A percentile compares a stretch with the other conserved stretches of the same genome.
Evolutionary conservation across 2,113 vertebrate genomes (phyloP).

Genomic region (Hylia prasina): DNA sequence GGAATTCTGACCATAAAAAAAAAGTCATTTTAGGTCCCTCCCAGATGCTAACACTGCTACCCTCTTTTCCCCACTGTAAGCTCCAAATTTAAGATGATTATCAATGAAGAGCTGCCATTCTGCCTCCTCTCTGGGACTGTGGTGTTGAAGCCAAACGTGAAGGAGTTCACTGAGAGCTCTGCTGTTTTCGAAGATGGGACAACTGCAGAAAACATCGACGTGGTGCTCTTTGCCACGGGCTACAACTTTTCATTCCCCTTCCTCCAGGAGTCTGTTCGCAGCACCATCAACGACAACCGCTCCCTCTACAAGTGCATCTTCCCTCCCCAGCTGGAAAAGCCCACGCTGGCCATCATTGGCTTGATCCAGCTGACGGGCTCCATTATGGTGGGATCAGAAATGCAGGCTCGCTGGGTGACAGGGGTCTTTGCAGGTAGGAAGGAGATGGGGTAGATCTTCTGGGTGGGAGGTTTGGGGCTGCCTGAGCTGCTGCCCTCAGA

Average conservation of each 20-base stretch:
- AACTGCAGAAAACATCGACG: slow-evolving; percentile 72
- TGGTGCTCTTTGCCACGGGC: slow-evolving; percentile 84
- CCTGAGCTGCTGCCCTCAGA: neutral
- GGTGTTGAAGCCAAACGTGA: slow-evolving; percentile 75
- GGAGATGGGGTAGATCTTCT: neutral
- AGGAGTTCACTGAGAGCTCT: slow-evolving; percentile 68
- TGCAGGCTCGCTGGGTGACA: slow-evolving; percentile 88
- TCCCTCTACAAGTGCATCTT: slow-evolving; percentile 81
- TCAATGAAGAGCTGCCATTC: slow-evolving; percentile 80
- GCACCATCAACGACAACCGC: slow-evolving; percentile 41
- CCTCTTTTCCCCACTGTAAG: slow-evolving; percentile 37
- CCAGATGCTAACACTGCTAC: neutral
- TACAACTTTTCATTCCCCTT: slow-evolving; percentile 75
- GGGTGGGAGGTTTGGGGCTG: neutral
- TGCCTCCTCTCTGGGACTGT: slow-evolving; percentile 80
- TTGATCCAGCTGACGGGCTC: slow-evolving; percentile 75
- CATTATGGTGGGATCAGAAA: slow-evolving; percentile 77
- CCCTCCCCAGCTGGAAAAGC: slow-evolving; percentile 75
- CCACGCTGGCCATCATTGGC: slow-evolving; percentile 83
- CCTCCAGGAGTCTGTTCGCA: slow-evolving; percentile 64
- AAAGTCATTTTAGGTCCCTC: accelerated
- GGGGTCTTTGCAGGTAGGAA: slow-evolving; percentile 83
- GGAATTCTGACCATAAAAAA: neutral
- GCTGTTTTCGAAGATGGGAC: slow-evolving; percentile 80
- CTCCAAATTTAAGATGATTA: slow-evolving; percentile 45